Base-by-base conservation (phyloP, 1,140 invertebrate species). In the Scylla paramamosain region DNA sequence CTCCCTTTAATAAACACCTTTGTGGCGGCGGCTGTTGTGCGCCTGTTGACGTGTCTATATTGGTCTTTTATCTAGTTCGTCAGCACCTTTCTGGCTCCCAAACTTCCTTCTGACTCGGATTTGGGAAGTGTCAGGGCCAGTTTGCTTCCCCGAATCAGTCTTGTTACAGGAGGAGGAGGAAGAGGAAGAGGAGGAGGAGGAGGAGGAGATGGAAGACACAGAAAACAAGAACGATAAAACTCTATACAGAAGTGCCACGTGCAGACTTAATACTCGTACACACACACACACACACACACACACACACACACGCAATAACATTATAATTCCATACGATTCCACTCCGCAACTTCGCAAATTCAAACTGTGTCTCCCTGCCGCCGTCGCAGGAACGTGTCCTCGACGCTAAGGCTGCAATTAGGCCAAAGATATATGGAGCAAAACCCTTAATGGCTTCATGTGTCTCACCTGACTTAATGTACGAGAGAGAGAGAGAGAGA, bases 101-200 rank as follows among this genome's bases (percentile, higher is more conserved):
- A 77, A 77, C 67, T 77, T 77, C 67, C 67, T 12, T 77, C 67
- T 20, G 67, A 77, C 67, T 20, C 67, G 25, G n/a, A 77, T 77
- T 77, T 77, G 67, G 67, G n/a, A 77, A 77, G 67, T 77, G 67
- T 77, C 67, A n/a, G 67, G 67, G 6, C 67, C 67, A 77, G 67
- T 77, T 77, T 77, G 25, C 67, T n/a, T n/a, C 67, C 67, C 8
- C 67, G n/a, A 77, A 77, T 77, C 67, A 77, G 67, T n/a, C 67
- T 77, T 77, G 67, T 77, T 77, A 77, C 67, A 7, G 67, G 67
- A 77, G 67, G 67, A n/a, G 67, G 25, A 59, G 52, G 67, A n/a
- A 20, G 67, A 77, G 67, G 67, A 77, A 20, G 67, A 77, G 67
- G 67, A 77, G 67, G 67, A 77, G 67, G 67, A 77, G 20, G n/a